Base-by-base conservation (phyloP, 2,888 invertebrate species). In the Diploptera punctata region DNA sequence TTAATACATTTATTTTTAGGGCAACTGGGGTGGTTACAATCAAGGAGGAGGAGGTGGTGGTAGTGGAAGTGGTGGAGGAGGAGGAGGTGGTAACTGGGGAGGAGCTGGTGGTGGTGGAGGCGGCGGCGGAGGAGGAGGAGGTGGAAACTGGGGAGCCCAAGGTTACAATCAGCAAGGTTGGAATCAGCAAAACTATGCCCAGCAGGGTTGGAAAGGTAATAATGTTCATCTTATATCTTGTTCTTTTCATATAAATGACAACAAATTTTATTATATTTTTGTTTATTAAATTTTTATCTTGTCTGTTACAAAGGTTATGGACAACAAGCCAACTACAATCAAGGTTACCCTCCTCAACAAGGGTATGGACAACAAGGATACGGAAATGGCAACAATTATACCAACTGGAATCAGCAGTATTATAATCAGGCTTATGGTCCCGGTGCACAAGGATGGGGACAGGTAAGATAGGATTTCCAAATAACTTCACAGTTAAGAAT, bases 361-460 rank as follows among this genome's bases (percentile, higher is more conserved):
- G 33, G 54, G 1, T 72, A 72, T 52, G 44, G 69, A 21, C 72
- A 72, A n/a, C 72, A 71, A 26, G 70, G 70, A 16, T 73, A 73
- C 29, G 73, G 73, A 2, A 69, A 73, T 67, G 67, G 62, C 10
- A 54, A 52, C 43, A 38, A 24, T 19, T 75, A 74, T 43, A 43
- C 62, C 16, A 73, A 73, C 62, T 75, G 75, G 75, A 75, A 73
- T 60, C 75, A 74, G 54, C 74, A 70, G 67, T 71, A 74, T 26
- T 74, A 75, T 24, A 61, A 69, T 18, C 75, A 73, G 54, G 9
- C 54, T 54, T 61, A 65, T 19, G 38, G 69, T 18, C 33, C 44
- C n/a, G 67, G 65, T 10, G 18, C 73, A 3, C 74, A 75, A 43
- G 70, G 75, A 9, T 75, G 75, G 75, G 73, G 73, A 19, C 75